phyloP scores from a whole-genome alignment of 2,797 vertebrate species.

The Anomalospiza imberbis region DNA sequence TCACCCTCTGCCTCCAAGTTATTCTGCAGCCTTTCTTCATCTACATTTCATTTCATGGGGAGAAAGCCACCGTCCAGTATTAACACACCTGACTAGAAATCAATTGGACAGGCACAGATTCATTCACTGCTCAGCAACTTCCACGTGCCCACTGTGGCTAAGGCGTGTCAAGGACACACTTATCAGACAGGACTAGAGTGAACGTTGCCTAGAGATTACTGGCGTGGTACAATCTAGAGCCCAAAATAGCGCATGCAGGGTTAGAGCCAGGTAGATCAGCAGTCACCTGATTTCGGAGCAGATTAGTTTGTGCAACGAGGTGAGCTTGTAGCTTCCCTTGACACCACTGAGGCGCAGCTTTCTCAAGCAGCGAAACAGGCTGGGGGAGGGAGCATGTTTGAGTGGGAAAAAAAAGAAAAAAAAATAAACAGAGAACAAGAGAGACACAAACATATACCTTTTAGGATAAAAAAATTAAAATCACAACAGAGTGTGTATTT shows the following conservation, averaged over 20 bases:
- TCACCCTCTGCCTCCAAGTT: not conserved
- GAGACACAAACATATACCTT: constrained; percentile 44
- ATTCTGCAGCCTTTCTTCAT: not conserved
- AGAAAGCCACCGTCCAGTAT: not conserved
- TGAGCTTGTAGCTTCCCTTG: constrained; percentile 99
- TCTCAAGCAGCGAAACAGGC: constrained; percentile 96
- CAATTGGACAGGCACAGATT: not conserved
- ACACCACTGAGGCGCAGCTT: constrained; percentile 97
- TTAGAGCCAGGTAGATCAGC: constrained; percentile 70
- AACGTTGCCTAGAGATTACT: constrained; percentile 39
- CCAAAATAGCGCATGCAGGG: constrained; percentile 71
- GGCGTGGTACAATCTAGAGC: constrained; percentile 23
- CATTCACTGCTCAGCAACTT: not conserved
- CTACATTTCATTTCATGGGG: not conserved
- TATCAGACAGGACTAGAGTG: constrained; percentile 26
- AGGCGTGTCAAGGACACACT: not conserved
- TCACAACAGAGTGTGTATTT: constrained; percentile 39
- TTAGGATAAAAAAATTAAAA: constrained; percentile 22
- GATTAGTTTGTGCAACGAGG: constrained; percentile 97
- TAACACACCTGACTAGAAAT: not conserved
- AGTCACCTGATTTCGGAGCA: constrained; percentile 97
- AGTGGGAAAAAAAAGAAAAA: constrained; percentile 29
- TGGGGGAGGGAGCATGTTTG: constrained; percentile 70
- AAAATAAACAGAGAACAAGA: constrained; percentile 59
- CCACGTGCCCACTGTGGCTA: not conserved